phyloP scores from a whole-genome alignment of 2,797 vertebrate genomes.

The Chaetophractus vellerosus region DNA sequence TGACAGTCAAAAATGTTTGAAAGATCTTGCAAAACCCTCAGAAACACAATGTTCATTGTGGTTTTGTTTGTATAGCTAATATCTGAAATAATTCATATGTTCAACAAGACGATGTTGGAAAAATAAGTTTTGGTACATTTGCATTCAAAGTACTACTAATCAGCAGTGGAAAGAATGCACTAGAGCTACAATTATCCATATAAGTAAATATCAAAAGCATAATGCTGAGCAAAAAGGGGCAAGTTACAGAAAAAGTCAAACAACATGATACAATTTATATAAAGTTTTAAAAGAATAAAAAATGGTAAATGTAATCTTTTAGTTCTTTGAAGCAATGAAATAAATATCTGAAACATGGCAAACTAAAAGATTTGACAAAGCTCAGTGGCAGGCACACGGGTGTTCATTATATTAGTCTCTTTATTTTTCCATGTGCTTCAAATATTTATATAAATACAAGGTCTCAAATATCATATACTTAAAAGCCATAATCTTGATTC shows the following conservation, averaged over 20 bases:
- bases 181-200: constrained; percentile 62
- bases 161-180: constrained; percentile 23
- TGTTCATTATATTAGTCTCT: constrained; percentile 10
- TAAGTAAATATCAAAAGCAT: constrained; percentile 52
- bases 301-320: constrained; percentile 1
- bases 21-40: constrained; percentile 25
- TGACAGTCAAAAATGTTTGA: constrained; percentile 29
- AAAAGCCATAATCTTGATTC: constrained; percentile 44
- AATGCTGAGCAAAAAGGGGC: background rate
- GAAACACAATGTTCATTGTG: constrained; percentile 24
- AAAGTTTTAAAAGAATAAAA: constrained; percentile 60
- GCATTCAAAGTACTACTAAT: constrained; percentile 18
- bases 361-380: constrained; percentile 57
- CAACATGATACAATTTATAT: constrained; percentile 40
- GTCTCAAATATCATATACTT: constrained; percentile 48
- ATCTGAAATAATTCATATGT: constrained; percentile 45
- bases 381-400: background rate
- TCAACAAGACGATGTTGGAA: constrained; percentile 14
- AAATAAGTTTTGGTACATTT: constrained; percentile 26
- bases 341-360: constrained; percentile 48
- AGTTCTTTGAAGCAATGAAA: constrained; percentile 37
- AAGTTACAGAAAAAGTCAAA: background rate
- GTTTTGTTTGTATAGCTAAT: constrained; percentile 2
- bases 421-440: constrained; percentile 22
- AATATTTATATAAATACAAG: constrained; percentile 62